Percentiles rank a stretch among this genome's conserved stretches.
phyloP scores from a whole-genome alignment of 2,797 vertebrate genomes.

The Malurus leucopterus region DNA sequence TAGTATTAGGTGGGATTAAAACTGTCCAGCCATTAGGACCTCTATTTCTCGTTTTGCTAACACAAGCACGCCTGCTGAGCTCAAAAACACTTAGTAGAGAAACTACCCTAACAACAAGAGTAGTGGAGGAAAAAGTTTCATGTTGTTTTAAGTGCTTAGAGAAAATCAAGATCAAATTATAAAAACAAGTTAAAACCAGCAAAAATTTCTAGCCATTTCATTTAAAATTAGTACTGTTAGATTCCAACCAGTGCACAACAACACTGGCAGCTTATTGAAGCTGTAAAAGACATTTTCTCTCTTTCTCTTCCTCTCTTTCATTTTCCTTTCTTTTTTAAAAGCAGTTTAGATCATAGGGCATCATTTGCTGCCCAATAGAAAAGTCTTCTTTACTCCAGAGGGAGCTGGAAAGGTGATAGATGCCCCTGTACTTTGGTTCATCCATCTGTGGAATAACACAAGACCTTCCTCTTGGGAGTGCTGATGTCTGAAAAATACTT shows the following conservation, averaged over 20 bases:
- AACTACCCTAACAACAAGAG: not conserved
- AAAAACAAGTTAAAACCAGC: not conserved
- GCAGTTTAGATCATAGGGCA: not conserved
- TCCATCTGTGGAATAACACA: constrained; percentile 56
- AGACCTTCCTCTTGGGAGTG: constrained; percentile 43
- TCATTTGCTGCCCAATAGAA: constrained; percentile 18
- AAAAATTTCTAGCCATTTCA: not conserved
- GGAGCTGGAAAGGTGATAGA: constrained; percentile 31
- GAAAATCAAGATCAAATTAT: not conserved
- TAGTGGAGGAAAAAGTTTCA: not conserved
- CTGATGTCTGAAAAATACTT: constrained; percentile 61
- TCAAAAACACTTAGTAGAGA: not conserved
- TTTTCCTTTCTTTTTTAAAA: not conserved
- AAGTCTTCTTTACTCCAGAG: constrained; percentile 8
- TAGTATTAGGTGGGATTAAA: not conserved
- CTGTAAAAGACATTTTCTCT: not conserved
- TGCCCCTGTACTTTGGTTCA: constrained; percentile 32
- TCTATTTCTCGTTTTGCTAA: not conserved
- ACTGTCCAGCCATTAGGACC: not conserved
- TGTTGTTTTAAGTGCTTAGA: not conserved
- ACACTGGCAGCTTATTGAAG: not conserved
- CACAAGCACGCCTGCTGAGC: accelerated
- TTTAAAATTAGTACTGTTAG: not conserved
- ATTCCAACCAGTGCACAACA: not conserved
- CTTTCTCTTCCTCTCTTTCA: not conserved